A percentile compares a stretch with the other conserved stretches of the same genome.
Conservation (phyloP, 1,140 invertebrate genomes). For the Diorhabda elongata region DNA sequence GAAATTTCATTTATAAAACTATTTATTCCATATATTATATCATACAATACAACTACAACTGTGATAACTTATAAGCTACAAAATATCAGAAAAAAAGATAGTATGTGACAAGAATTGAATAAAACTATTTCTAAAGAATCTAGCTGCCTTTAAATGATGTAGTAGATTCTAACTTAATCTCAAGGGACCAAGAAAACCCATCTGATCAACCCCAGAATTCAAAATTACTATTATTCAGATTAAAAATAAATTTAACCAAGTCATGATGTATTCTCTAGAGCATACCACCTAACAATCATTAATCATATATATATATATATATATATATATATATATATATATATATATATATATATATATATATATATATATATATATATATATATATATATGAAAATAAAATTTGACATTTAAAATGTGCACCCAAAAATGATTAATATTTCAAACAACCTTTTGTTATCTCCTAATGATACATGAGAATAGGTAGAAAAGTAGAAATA, state of each 20-base stretch:
- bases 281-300: conserved; percentile 37
- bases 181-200: conserved; percentile 22
- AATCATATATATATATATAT: conserved; percentile 38
- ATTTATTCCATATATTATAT: no score
- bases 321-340: no score
- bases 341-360: neutral
- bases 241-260: conserved; percentile 36
- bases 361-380: conserved; percentile 10
- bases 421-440: conserved; percentile 47
- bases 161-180: conserved; percentile 37
- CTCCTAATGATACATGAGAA: conserved; percentile 34
- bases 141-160: conserved; percentile 34
- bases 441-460: conserved; percentile 40
- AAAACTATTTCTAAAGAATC: conserved; percentile 31
- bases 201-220: conserved; percentile 19
- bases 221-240: conserved; percentile 38
- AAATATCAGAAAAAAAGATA: no score
- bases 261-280: conserved; percentile 41
- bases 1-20: no score
- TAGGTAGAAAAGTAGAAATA: conserved; percentile 10
- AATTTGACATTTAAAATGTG: conserved; percentile 43
- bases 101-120: neutral
- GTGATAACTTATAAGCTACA: no score
- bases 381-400: conserved; percentile 35
- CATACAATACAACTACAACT: no score